Conservation (phyloP, 2,113 vertebrate genomes). For the Istiophorus platypterus region DNA sequence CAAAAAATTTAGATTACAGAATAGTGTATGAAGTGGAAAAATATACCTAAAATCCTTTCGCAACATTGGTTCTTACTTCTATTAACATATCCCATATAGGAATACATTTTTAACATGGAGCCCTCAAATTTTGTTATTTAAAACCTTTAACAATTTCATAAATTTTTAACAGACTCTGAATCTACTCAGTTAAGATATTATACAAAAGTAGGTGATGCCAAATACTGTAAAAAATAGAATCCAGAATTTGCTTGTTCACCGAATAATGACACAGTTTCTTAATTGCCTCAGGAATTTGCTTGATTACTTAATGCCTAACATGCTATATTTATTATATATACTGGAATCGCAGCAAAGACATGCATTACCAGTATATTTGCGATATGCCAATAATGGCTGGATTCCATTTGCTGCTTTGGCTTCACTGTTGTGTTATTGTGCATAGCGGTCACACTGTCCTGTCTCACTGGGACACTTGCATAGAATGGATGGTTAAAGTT, state of each 20-base stretch:
- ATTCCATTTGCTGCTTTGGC: neutral
- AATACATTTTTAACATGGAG: too few relatives aligned
- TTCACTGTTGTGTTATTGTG: neutral
- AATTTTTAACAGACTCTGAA: neutral
- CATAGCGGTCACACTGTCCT: neutral
- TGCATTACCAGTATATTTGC: neutral
- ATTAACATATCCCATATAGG: too few relatives aligned
- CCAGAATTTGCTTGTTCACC: neutral
- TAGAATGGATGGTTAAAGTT: neutral
- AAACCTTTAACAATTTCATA: neutral
- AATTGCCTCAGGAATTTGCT: neutral
- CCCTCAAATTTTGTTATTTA: neutral
- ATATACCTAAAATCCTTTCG: too few relatives aligned
- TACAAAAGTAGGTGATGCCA: neutral
- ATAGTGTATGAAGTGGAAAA: too few relatives aligned
- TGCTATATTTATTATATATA: neutral
- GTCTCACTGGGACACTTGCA: neutral
- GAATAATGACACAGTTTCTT: neutral
- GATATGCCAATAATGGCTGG: neutral
- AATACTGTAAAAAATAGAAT: too few relatives aligned
- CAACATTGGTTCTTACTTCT: too few relatives aligned
- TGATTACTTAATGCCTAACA: neutral
- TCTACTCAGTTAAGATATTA: neutral
- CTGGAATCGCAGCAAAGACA: too few relatives aligned
- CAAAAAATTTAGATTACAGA: neutral